Conservation (phyloP, 2,113 vertebrate species). For the Sebastes schlegelii region DNA sequence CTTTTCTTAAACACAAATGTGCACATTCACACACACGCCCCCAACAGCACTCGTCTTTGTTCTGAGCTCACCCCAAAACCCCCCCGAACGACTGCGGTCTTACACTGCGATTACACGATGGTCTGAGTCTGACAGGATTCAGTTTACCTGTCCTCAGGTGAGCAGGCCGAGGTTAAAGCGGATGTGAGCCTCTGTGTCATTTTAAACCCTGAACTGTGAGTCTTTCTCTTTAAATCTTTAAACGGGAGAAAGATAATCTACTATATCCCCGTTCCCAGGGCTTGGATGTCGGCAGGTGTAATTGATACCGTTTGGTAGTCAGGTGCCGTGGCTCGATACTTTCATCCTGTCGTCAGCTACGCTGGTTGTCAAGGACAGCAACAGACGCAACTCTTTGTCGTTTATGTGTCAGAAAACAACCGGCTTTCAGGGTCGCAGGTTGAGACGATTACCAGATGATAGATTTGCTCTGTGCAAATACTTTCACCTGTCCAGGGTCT, state of each 20-base stretch:
- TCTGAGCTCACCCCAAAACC: neutral
- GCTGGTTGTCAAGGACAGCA: neutral
- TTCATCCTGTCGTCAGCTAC: slow-evolving; percentile 42
- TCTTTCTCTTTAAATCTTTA: slow-evolving; percentile 62
- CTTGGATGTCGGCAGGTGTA: slow-evolving; percentile 52
- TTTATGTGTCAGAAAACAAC: slow-evolving; percentile 13
- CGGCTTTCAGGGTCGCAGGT: slow-evolving; percentile 2
- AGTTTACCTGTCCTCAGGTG: slow-evolving; percentile 34
- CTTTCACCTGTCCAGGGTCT: too few relatives aligned
- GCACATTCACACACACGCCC: neutral
- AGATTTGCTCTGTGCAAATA: too few relatives aligned
- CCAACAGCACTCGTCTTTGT: slow-evolving; percentile 3
- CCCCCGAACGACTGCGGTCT: neutral
- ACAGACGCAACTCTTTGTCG: neutral
- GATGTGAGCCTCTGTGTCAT: slow-evolving; percentile 35
- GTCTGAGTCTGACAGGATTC: neutral
- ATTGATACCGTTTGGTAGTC: slow-evolving; percentile 50
- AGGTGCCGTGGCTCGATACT: slow-evolving; percentile 25
- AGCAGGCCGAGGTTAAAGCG: neutral
- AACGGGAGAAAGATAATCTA: slow-evolving; percentile 50
- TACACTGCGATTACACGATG: neutral
- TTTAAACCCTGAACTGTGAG: slow-evolving; percentile 39
- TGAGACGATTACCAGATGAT: slow-evolving; percentile 11
- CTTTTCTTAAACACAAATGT: slow-evolving; percentile 10
- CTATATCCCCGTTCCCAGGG: slow-evolving; percentile 32